phyloP scores from a whole-genome alignment of 2,113 vertebrate genomes.

The Phylloscopus trochiloides region DNA sequence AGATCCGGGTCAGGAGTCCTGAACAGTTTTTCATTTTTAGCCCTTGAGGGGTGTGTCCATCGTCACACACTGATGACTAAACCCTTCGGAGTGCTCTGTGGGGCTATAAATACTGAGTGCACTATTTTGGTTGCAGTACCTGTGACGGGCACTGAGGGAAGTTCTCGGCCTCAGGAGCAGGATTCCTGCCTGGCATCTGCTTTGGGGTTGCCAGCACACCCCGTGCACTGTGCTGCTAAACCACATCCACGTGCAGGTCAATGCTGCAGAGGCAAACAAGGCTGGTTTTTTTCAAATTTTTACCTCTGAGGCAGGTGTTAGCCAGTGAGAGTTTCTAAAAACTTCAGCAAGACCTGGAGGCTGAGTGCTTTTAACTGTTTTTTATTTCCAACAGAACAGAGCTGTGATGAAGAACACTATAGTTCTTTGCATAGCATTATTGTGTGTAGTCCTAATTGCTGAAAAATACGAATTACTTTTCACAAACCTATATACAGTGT shows the following conservation, averaged over 20 bases:
- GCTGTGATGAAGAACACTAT: background rate
- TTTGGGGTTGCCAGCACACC: background rate
- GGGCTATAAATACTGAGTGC: constrained; percentile 9
- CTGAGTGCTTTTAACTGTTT: background rate
- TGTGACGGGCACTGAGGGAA: background rate
- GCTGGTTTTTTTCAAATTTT: background rate
- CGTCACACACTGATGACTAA: background rate
- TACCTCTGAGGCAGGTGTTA: background rate
- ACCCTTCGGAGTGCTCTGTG: background rate
- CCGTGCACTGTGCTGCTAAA: fast-evolving
- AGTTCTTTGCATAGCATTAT: background rate
- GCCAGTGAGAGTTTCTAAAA: background rate
- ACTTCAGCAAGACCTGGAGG: background rate
- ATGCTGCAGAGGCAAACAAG: background rate
- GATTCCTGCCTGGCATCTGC: background rate
- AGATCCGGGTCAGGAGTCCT: background rate
- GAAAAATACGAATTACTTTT: background rate
- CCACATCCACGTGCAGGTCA: background rate
- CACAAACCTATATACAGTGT: background rate
- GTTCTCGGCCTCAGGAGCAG: background rate
- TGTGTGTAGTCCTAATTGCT: background rate
- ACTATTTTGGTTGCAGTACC: constrained; percentile 27
- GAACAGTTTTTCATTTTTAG: background rate
- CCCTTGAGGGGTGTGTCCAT: background rate
- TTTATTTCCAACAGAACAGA: background rate